Evolutionary conservation across 2,113 vertebrate species (phyloP).

Genomic region (Burhinus bistriatus): DNA sequence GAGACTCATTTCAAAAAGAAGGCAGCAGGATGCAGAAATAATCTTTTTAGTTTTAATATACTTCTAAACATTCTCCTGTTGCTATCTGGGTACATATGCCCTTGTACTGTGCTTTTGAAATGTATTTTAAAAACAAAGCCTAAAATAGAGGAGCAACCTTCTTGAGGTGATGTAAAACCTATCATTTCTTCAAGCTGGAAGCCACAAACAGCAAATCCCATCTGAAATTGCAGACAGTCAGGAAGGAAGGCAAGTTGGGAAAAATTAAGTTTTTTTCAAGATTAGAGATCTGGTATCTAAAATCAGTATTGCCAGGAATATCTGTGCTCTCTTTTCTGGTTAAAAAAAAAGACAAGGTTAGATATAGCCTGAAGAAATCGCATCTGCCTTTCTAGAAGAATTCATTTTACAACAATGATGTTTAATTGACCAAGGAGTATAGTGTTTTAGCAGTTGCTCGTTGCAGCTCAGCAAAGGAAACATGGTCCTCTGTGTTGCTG

Average conservation of each 20-base stretch:
- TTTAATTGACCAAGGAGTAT: neutral
- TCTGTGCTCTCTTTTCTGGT: neutral
- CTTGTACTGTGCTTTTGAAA: neutral
- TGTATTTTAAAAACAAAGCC: neutral
- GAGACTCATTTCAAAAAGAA: neutral
- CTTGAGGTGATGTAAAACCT: neutral
- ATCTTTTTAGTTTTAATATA: neutral
- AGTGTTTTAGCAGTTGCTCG: neutral
- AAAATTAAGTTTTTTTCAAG: neutral
- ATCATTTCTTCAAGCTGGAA: conserved; percentile 30
- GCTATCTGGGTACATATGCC: neutral
- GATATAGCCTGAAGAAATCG: neutral
- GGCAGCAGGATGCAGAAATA: neutral
- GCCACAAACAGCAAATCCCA: conserved; percentile 9
- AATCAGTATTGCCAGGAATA: neutral
- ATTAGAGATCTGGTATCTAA: neutral
- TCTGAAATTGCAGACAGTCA: neutral
- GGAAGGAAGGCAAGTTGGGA: neutral
- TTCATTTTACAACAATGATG: neutral
- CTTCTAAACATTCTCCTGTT: neutral
- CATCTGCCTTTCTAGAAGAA: neutral
- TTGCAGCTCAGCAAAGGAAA: neutral
- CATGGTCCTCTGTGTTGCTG: neutral
- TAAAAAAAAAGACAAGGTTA: neutral
- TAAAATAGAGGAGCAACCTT: neutral